Evolutionary conservation across 1,140 invertebrate species (phyloP).

Genomic region (Phocides pigmalion): DNA sequence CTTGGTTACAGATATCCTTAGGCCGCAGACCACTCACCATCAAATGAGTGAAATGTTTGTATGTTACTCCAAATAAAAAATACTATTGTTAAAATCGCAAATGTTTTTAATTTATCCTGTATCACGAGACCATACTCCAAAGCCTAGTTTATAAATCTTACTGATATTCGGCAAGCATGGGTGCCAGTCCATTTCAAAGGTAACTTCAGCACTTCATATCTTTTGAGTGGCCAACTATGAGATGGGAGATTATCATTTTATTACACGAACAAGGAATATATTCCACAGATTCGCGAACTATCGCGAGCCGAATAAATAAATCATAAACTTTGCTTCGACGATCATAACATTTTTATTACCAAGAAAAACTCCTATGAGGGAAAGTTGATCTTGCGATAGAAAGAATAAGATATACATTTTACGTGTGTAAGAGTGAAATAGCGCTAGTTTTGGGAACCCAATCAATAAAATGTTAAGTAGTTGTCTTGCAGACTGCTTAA

Average conservation of each 20-base stretch:
- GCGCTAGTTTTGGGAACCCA: conserved; percentile 18
- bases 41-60: too few species aligned
- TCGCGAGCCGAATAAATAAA: conserved; percentile 59
- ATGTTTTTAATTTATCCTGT: too few species aligned
- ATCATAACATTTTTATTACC: conserved; percentile 72
- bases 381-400: conserved; percentile 45
- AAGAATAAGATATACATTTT: conserved; percentile 23
- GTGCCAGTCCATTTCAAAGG: conserved; percentile 8
- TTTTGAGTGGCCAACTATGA: conserved; percentile 44
- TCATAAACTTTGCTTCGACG: conserved; percentile 58
- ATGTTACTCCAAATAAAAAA: too few species aligned
- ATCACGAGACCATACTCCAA: too few species aligned
- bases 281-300: conserved; percentile 50
- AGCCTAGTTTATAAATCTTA: conserved; percentile 1
- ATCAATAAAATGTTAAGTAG: conserved; percentile 32
- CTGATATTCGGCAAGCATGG: neutral
- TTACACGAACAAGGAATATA: conserved; percentile 45
- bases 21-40: too few species aligned
- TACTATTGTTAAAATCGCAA: too few species aligned
- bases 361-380: conserved; percentile 52
- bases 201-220: conserved; percentile 24
- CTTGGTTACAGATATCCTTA: too few species aligned
- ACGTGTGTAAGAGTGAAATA: neutral
- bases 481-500: conserved; percentile 16
- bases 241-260: conserved; percentile 46